Base-by-base conservation (phyloP, 2,888 invertebrate genomes). In the Oegoconia quadripuncta region DNA sequence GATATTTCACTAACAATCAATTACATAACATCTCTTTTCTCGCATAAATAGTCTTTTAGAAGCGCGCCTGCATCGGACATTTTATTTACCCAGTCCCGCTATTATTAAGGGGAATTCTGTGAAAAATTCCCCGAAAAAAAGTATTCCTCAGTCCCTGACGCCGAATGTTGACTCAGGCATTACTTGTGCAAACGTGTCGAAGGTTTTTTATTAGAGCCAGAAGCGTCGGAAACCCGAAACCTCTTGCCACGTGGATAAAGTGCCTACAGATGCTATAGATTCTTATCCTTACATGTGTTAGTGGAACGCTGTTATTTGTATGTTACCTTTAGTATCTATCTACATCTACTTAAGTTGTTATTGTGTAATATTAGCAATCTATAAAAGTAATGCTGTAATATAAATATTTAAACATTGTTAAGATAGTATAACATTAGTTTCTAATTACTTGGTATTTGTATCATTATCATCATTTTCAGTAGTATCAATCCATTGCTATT, bases 101-200 rank as follows among this genome's bases (percentile, higher is more conserved):
- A 40, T 32, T 40, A 40, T 40, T 32, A 36, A 40, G 40, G 32
- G 40, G 39, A 32, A 40, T 32, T 26, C 35, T 15, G 14, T 4
- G 32, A 32, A 31, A 39, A 32, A 38, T 41, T 37, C 30, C 31
- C 34, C 47, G 48, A 63, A 64, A 62, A 67, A 61, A 57, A 49
- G 53, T 59, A 55, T 48, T 53, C 55, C 52, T 44, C 35, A 29
- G 34, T 48, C 44, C 43, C 47, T 29, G 42, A 40, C 55, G 50
- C 45, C 45, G 52, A 49, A 51, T 79, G 77, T 81, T 81, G 77
- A 77, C 78, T 71, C 56, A 60, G 58, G 76, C 78, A 80, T 81
- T 81, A 81, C 77, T 79, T 77, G 79, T 66, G 69, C 73, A 81
- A 81, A 81, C 77, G 66, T 71, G 73, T 70, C 66, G 61, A 41